phyloP scores from a whole-genome alignment of 2,888 invertebrate species.

The Philonicus albiceps region DNA sequence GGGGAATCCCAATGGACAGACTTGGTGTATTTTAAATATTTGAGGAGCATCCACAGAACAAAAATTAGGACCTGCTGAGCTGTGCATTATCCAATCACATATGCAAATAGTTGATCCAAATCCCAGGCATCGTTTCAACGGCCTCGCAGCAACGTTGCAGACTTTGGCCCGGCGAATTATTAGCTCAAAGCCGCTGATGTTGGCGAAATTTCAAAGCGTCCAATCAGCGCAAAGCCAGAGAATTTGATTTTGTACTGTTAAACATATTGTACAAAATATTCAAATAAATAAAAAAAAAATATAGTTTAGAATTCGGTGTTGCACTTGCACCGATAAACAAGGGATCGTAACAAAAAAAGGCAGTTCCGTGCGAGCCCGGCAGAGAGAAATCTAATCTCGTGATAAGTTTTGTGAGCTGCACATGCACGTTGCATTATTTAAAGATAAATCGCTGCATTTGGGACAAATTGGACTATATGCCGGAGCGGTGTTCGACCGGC shows the following conservation, averaged over 20 bases:
- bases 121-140: background rate
- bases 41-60: background rate
- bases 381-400: conserved; percentile 5
- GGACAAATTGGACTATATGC: conserved; percentile 25
- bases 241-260: background rate
- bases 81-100: background rate
- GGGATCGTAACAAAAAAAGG: background rate
- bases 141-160: background rate
- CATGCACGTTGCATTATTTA: conserved; percentile 37
- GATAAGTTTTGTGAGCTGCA: conserved; percentile 30
- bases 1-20: background rate
- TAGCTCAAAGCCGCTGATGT: background rate
- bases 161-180: background rate
- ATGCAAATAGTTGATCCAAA: background rate
- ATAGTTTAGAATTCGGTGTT: background rate
- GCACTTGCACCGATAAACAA: background rate
- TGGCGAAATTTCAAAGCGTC: background rate
- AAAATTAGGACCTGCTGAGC: background rate
- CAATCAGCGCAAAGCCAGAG: background rate
- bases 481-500: background rate
- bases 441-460: conserved; percentile 29
- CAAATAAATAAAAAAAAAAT: no score
- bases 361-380: background rate
- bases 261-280: background rate
- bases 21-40: background rate